Evolutionary conservation across 2,113 vertebrate species (phyloP), one percentile per base, ranked within the genome.

Genomic region (Halichoerus grypus): DNA sequence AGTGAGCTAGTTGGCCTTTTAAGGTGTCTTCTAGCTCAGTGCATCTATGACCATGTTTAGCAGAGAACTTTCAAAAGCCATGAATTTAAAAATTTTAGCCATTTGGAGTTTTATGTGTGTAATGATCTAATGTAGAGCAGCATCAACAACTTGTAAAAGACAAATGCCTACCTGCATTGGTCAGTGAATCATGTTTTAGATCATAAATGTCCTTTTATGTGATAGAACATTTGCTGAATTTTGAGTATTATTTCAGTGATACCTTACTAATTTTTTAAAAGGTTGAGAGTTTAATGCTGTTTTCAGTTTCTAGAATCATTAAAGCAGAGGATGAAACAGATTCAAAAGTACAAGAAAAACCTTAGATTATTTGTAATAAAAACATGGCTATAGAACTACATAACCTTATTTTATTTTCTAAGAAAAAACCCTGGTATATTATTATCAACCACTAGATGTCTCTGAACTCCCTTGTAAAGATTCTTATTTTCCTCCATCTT

Each of bases 361-460:
- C 49, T 82, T 90, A 31, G 2, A 11, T 28, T 88, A 71, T 77
- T 90, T 96, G 36, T 87, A 74, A 69, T 76, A 63, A n/a, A 33
- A 92, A 67, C 49, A n/a, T 93, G 18, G 82, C 77, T 93, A 7
- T 86, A 84, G 46, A 92, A 83, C 74, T 57, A 42, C 0, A n/a
- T 86, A 95, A 51, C 18, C 36, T 91, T 59, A 65, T 76, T 94
- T 97, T 63, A 71, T 92, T 95, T 86, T 84, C 42, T 18, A 86
- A 88, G 83, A 63, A 89, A 85, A 93, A 92, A 82, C 18, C 0
- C 6, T 36, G 61, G 36, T 88, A 33, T 96, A 55, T 79, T 87
- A 13, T 95, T 96, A 26, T n/a, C 85, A 94, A 74, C 98, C 99
- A 99, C 99, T 99, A 99, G 99, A 98, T 99, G 99, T 98, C 98